Percentiles rank a stretch among this genome's conserved stretches.
phyloP scores from a whole-genome alignment of 2,113 vertebrate species.

The Falco punctatus region DNA sequence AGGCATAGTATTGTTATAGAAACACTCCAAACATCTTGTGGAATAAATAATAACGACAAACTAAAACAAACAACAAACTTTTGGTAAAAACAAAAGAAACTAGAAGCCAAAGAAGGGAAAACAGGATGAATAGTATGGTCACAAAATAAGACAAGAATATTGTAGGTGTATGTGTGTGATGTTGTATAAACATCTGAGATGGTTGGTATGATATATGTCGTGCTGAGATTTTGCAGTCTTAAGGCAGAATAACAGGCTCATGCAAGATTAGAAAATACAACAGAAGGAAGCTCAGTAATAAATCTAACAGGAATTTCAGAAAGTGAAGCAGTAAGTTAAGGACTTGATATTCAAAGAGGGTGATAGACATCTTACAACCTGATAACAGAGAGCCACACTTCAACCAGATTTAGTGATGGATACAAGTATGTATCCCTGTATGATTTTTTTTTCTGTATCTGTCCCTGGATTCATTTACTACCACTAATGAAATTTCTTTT shows the following conservation, averaged over 20 bases:
- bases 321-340: not conserved
- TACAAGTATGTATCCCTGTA: not conserved
- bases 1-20: not conserved
- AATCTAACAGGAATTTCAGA: not conserved
- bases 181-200: not conserved
- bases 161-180: not conserved
- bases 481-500: not conserved
- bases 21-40: not conserved
- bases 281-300: not conserved
- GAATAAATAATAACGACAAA: not conserved
- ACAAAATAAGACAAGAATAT: not conserved
- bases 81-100: not conserved
- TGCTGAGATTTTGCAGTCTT: not conserved
- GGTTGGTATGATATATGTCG: not conserved
- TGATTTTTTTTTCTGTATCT: not conserved
- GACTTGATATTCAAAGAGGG: not conserved
- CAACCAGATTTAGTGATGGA: not conserved
- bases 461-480: not conserved
- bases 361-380: not conserved
- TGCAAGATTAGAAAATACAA: not conserved
- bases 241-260: not conserved
- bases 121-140: not conserved
- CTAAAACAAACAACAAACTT: not conserved
- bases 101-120: not conserved
- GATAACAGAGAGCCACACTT: not conserved